Evolutionary conservation across 2,113 vertebrate species (phyloP), one percentile per base, ranked within the genome.

Genomic region (Trogon melanurus): DNA sequence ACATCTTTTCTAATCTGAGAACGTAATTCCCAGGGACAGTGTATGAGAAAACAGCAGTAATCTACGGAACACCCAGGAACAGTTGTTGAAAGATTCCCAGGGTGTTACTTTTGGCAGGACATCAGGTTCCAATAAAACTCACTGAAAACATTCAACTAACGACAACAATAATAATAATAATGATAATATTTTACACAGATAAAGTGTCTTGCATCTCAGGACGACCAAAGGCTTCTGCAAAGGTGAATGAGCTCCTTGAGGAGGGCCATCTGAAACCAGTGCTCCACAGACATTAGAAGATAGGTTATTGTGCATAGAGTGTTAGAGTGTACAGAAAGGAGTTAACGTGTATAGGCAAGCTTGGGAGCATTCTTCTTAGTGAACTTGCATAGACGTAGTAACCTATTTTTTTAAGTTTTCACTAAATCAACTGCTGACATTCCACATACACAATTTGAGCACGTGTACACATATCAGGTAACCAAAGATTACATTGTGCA

Each of bases 91-190:
- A 95, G 92, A 92, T 85, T 96, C 95, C 58, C 80, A 79, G 96
- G 88, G 96, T 96, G 92, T 96, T 92, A 84, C 91, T 91, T 94
- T 75, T 96, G 96, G 95, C 95, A 96, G 96, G 93, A 96, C 96
- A 95, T 85, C 85, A 65, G 70, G 95, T 97, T 94, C 96, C 83
- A 92, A 69, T 61, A 94, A 96, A 96, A 95, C 17, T n/a, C 70
- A 79, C 87, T 85, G 73, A 95, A 95, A 96, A 83, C 80, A 81
- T 61, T 13, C 61, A 70, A 44, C 83, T 61, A 69, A 93, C 75
- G 41, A 41, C 41, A 41, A 41, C 41, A 96, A 85, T 45, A 95
- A 73, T 0, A 87, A 89, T 41, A 85, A 90, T 64, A 87, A 89
- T 41, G 81, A 90, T 64, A 81, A 79, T 88, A 93, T 84, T 89